A percentile compares a stretch with the other conserved stretches of the same genome.
phyloP scores from a whole-genome alignment of 2,888 invertebrate genomes.

The Cheilosia vernalis region DNA sequence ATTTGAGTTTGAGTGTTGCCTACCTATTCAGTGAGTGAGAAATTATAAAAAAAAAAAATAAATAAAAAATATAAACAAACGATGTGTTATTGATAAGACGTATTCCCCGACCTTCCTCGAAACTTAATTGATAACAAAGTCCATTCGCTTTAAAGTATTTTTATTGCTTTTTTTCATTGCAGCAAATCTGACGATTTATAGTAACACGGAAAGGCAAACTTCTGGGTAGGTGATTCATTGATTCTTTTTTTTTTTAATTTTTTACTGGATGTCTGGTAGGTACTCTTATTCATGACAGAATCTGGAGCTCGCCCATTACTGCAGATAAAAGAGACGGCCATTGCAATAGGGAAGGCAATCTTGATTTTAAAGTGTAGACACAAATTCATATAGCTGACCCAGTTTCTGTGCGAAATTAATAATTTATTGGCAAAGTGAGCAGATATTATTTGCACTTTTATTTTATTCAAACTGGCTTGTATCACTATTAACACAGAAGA shows the following conservation, averaged over 20 bases:
- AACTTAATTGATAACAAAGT: constrained; percentile 16
- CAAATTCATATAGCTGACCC: constrained; percentile 9
- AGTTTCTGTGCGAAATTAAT: neutral
- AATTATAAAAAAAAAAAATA: neutral
- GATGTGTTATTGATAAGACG: constrained; percentile 43
- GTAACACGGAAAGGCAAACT: neutral
- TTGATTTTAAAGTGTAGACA: neutral
- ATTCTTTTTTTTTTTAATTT: neutral
- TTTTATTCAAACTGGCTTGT: neutral
- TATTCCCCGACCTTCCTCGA: constrained; percentile 61
- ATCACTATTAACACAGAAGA: neutral
- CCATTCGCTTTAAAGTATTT: neutral
- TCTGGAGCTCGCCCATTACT: constrained; percentile 14
- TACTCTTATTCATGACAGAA: constrained; percentile 27
- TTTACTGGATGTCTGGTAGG: constrained; percentile 24
- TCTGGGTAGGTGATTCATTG: neutral
- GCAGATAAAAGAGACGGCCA: constrained; percentile 7
- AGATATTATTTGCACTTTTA: neutral
- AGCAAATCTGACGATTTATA: neutral
- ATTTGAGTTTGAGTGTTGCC: neutral
- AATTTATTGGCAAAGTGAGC: neutral
- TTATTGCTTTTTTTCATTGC: neutral
- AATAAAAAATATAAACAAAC: too few species aligned
- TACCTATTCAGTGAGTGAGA: neutral
- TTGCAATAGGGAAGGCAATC: constrained; percentile 9